phyloP scores from a whole-genome alignment of 2,888 invertebrate genomes.

The Penaeus monodon region DNA sequence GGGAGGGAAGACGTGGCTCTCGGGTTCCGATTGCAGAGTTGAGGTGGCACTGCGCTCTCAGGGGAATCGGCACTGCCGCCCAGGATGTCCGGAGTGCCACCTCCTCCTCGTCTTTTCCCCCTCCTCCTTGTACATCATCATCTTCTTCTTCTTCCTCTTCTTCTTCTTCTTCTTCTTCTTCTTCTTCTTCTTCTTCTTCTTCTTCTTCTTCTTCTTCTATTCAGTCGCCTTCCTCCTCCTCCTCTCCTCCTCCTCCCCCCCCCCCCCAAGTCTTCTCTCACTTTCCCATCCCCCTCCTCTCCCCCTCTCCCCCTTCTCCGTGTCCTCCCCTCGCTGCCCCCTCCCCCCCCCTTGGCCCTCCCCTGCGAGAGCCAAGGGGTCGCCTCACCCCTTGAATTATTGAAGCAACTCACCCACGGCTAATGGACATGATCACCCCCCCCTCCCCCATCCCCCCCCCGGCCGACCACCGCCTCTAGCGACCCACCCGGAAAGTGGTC shows the following conservation, averaged over 20 bases:
- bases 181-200: neutral
- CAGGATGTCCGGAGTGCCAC: neutral
- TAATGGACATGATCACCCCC: conserved; percentile 14
- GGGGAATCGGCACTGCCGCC: neutral
- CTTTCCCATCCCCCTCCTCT: neutral
- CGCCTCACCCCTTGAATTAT: conserved; percentile 8
- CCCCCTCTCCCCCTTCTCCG: too few species aligned
- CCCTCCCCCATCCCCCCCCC: neutral
- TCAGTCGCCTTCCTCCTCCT: too few species aligned
- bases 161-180: too few species aligned
- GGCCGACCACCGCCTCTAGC: conserved; percentile 7
- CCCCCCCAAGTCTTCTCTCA: neutral
- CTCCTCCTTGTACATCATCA: too few species aligned
- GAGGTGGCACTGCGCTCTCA: neutral
- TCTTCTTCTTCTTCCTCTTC: neutral
- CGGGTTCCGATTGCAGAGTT: conserved; percentile 6
- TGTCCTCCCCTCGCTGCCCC: neutral
- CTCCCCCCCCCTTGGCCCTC: conserved; percentile 73
- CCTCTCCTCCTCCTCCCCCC: neutral
- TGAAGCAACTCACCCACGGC: conserved; percentile 15
- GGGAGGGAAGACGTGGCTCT: too few species aligned
- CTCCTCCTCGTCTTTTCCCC: too few species aligned
- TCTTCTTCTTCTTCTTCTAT: too few species aligned
- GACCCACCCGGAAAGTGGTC: too few species aligned
- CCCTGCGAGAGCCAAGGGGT: conserved; percentile 70